Base-by-base conservation (phyloP, 2,888 invertebrate species). In the Exephanes ischioxanthus region DNA sequence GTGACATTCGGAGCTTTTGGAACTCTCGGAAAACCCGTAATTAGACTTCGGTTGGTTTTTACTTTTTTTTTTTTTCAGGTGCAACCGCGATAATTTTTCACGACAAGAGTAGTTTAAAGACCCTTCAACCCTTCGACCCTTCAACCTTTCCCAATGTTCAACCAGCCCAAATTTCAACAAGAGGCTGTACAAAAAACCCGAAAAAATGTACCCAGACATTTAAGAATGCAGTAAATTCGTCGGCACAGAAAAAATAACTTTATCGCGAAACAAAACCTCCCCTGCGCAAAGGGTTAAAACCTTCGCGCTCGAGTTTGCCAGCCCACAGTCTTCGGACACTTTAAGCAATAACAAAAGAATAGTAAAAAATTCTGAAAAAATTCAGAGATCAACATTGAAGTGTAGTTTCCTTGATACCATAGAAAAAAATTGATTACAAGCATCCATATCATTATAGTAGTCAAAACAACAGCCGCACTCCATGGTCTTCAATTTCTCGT, bases 401-500 rank as follows among this genome's bases (percentile, higher is more conserved):
- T 7, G 33, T 33, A 6, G 0, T 33, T 33, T 16, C 1, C 14
- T 11, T 2, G 30, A 61, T 5, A 16, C 6, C n/a, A 63, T 0
- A 16, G 33, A 30, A 63, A 33, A 63, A 33, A 33, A n/a, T 63
- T 30, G 7, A n/a, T n/a, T 33, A 5, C 58, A 26, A 14, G 22
- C 63, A 16, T 26, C 63, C 63, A n/a, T 33, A 63, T 30, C 14
- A 2, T 30, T 63, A 16, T 63, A 16, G 6, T 2, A 63, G 63
- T 16, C 16, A 16, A 14, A 30, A 33, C 3, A 63, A 33, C 33
- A 16, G 1, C 26, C 14, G 22, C 22, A 33, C 9, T 77, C 37
- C 14, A 14, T 22, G 9, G 67, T 53, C 53, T 48, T 33, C 53
- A 30, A 61, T 79, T 48, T 71, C 70, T 71, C 48, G 61, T 55